phyloP scores from a whole-genome alignment of 1,140 invertebrate genomes.

The Caenorhabditis remanei region DNA sequence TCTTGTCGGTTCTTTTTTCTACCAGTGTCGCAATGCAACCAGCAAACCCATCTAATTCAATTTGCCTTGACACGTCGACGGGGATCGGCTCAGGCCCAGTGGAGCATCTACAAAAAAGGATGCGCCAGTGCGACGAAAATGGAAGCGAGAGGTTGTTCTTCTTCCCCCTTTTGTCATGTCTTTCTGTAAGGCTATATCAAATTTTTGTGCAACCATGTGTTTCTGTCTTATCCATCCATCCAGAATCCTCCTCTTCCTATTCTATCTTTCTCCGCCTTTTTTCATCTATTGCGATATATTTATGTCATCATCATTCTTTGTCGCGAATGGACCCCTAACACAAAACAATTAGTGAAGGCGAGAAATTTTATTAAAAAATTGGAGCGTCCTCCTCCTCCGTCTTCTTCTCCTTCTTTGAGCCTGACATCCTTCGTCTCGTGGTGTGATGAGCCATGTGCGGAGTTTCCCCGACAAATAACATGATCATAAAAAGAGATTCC shows the following conservation, averaged over 20 bases:
- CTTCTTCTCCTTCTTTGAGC: neutral
- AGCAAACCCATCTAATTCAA: constrained; percentile 53
- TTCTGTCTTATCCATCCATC: neutral
- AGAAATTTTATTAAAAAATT: constrained; percentile 55
- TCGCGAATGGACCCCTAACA: neutral
- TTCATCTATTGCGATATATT: neutral
- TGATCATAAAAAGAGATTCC: constrained; percentile 9
- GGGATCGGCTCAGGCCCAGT: constrained; percentile 53
- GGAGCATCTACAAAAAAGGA: constrained; percentile 58
- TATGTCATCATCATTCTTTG: constrained; percentile 45
- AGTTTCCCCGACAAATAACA: neutral
- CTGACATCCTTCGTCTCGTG: neutral
- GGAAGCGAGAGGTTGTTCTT: neutral
- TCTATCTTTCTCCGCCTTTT: neutral
- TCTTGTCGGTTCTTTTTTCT: constrained; percentile 25
- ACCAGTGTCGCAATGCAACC: constrained; percentile 42
- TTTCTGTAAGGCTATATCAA: constrained; percentile 18
- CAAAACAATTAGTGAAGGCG: constrained; percentile 40
- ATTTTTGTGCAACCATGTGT: constrained; percentile 51
- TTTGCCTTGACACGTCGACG: constrained; percentile 52
- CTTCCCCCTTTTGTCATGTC: neutral
- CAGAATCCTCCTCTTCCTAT: neutral
- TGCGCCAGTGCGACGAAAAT: constrained; percentile 65
- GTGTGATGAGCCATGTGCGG: constrained; percentile 13
- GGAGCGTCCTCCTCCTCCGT: constrained; percentile 11